These are phyloP conservation scores for Chromobotia macracanthus DNA, from an alignment of 2,797 vertebrate species.

Conservation along the genomic window DNA sequence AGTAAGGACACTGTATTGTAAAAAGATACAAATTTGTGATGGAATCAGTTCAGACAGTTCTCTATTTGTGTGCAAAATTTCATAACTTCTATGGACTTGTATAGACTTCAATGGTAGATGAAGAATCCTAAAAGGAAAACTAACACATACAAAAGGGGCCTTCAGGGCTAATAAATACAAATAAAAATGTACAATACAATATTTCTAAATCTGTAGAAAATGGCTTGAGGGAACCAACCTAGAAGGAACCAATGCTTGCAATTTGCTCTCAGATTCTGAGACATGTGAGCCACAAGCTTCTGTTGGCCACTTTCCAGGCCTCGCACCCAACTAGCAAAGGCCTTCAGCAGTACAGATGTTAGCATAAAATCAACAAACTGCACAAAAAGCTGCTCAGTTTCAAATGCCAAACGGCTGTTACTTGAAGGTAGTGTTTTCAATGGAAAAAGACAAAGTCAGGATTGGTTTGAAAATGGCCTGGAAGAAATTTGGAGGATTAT, in stretches of 20 bases:
- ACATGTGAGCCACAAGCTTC: slow-evolving; percentile 9
- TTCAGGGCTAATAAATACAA: not conserved
- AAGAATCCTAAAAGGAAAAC: not conserved
- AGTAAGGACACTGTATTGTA: no score
- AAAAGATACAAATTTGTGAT: no score
- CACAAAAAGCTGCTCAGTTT: slow-evolving; percentile 14
- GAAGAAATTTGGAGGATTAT: not conserved
- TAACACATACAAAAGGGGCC: not conserved
- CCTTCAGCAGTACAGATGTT: slow-evolving; percentile 46
- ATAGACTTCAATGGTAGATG: no score
- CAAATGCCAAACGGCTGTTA: slow-evolving; percentile 1
- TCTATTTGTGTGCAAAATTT: no score
- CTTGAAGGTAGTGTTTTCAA: slow-evolving; percentile 23
- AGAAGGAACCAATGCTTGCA: not conserved
- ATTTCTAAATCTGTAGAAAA: not conserved
- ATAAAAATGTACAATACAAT: not conserved
- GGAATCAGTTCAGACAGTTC: no score
- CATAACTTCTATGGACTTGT: no score
- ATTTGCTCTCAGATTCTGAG: not conserved
- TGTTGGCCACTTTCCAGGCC: slow-evolving; percentile 15
- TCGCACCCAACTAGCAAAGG: slow-evolving; percentile 11
- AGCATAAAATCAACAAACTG: slow-evolving; percentile 36
- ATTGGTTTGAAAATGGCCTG: slow-evolving; percentile 17
- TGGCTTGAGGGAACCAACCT: not conserved
- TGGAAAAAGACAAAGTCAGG: not conserved